phyloP scores from a whole-genome alignment of 2,113 vertebrate species.

The Prochilodus magdalenae region DNA sequence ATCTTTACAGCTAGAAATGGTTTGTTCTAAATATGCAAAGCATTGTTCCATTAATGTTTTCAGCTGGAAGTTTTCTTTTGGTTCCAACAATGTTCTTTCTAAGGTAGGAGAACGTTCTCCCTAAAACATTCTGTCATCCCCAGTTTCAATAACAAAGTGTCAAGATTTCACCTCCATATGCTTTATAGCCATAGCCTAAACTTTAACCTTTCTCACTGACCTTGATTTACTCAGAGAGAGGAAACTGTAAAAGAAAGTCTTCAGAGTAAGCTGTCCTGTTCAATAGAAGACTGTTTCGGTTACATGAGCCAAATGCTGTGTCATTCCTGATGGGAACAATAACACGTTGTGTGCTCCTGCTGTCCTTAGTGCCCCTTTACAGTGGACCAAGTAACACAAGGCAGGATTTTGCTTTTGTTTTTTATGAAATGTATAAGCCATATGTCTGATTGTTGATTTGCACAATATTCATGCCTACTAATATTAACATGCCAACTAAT shows the following conservation, averaged over 20 bases:
- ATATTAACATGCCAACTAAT: no score
- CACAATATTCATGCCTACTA: neutral
- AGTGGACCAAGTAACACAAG: neutral
- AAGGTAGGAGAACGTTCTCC: no score
- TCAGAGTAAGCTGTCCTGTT: neutral
- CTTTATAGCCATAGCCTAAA: neutral
- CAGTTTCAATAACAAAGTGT: no score
- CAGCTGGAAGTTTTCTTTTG: no score
- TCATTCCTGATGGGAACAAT: constrained; percentile 35
- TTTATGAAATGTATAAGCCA: neutral
- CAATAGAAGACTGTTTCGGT: constrained; percentile 20
- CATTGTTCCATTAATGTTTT: no score
- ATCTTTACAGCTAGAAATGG: no score
- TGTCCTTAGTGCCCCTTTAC: constrained; percentile 1
- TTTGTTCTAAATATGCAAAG: no score
- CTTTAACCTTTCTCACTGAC: constrained; percentile 22
- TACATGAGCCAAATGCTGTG: constrained; percentile 36
- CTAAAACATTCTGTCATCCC: no score
- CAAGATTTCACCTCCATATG: no score
- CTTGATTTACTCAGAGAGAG: neutral
- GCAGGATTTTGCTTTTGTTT: neutral
- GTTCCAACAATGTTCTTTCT: no score
- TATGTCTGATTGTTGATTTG: neutral
- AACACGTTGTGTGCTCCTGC: constrained; percentile 22
- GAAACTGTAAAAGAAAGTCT: neutral